Evolutionary conservation across 53 echinoderm and acorn worm genomes (phyloP).

Genomic region (Antedon mediterranea): DNA sequence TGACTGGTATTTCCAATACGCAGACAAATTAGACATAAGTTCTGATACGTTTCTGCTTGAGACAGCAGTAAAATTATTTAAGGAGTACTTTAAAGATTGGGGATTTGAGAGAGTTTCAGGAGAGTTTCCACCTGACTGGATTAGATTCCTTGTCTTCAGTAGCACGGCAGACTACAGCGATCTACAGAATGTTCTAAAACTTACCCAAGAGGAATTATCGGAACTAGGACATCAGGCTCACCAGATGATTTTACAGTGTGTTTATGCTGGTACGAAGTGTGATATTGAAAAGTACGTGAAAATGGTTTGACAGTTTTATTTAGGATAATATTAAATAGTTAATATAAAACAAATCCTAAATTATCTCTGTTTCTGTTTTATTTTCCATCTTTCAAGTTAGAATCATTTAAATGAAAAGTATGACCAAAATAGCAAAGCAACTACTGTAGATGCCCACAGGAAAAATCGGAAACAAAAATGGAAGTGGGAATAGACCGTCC

Average conservation of each 20-base stretch:
- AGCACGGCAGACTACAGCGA: constrained; percentile 3
- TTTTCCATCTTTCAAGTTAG: too few relatives aligned
- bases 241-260: neutral
- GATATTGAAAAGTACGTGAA: neutral
- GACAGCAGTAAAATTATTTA: neutral
- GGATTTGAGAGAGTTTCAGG: neutral
- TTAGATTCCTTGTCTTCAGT: neutral
- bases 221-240: neutral
- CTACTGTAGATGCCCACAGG: too few relatives aligned
- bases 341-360: too few relatives aligned
- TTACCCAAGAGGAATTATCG: neutral
- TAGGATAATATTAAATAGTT: too few relatives aligned
- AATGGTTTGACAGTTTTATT: too few relatives aligned
- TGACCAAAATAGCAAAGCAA: too few relatives aligned
- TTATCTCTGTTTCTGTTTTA: too few relatives aligned
- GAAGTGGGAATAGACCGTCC: too few relatives aligned
- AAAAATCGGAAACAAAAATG: too few relatives aligned
- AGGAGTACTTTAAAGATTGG: neutral
- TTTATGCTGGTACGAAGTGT: neutral
- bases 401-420: too few relatives aligned
- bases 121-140: constrained; percentile 5
- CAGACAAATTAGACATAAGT: neutral
- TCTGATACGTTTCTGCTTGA: neutral
- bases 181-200: neutral
- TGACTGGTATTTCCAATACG: neutral